Evolutionary conservation across 1,140 invertebrate genomes (phyloP).

Genomic region (Holotrichia oblita): DNA sequence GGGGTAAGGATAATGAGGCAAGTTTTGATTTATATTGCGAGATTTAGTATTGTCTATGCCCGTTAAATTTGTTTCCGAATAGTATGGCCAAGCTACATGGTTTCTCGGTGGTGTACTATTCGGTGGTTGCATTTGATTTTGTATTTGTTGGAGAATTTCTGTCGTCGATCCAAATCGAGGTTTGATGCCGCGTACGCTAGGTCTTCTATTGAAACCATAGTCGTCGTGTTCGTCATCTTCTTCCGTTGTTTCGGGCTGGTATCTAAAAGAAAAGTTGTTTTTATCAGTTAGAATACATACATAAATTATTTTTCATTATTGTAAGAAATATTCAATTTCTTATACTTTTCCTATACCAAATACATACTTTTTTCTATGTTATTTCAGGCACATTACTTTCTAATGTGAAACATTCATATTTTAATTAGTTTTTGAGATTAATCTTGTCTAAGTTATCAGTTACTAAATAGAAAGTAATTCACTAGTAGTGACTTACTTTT

Average conservation of each 20-base stretch:
- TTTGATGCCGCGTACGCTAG: slow-evolving; percentile 81
- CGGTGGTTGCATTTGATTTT: slow-evolving; percentile 69
- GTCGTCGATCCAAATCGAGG: slow-evolving; percentile 79
- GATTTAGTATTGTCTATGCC: slow-evolving; percentile 52
- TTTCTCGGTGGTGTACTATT: slow-evolving; percentile 59
- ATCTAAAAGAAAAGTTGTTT: slow-evolving; percentile 50
- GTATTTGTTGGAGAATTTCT: slow-evolving; percentile 84
- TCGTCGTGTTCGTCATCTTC: slow-evolving; percentile 87
- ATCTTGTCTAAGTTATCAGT: no score
- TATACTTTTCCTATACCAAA: no score
- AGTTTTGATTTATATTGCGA: slow-evolving; percentile 51
- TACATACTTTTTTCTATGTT: no score
- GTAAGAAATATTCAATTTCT: no score
- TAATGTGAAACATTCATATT: no score
- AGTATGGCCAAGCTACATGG: slow-evolving; percentile 71
- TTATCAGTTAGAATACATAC: neutral
- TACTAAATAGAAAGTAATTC: no score
- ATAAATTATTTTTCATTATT: neutral
- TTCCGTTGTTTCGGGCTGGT: slow-evolving; percentile 66
- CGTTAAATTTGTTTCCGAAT: slow-evolving; percentile 67
- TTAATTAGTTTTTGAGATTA: no score
- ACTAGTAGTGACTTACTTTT: slow-evolving; percentile 61
- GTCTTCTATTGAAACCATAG: slow-evolving; percentile 88
- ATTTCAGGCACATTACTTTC: no score
- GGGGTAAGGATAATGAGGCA: slow-evolving; percentile 52